Base-by-base conservation (phyloP, 2,113 vertebrate species). In the Psilopogon haemacephalus region DNA sequence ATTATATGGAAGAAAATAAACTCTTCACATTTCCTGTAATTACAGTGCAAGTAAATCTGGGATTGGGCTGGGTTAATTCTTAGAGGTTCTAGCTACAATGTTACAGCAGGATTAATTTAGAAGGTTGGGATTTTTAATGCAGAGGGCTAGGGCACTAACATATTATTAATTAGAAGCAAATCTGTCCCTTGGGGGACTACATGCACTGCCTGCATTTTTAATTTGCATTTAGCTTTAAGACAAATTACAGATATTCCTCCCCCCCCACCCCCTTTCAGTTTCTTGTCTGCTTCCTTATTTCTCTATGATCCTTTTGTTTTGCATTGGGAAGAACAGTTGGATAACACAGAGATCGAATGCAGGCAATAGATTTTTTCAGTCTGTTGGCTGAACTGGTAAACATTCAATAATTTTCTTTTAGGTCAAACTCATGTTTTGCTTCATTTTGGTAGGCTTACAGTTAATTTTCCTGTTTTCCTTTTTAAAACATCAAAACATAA, bases 101-200 rank as follows among this genome's bases (percentile, higher is more conserved):
- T 70, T 95, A 27, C 32, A 54, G 70, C 17, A 54, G 58, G 81
- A 94, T 94, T 96, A 94, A 95, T 79, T 64, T 54, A 89, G 84
- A 93, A 63, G 33, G 62, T 55, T 50, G 32, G 3, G 21, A 35
- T 78, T 67, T 40, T 59, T 67, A 75, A 79, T 87, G 58, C 63
- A 87, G 52, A 86, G 80, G 62, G n/a, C 72, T 64, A 81, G 68
- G 78, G 56, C 77, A 72, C 77, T 60, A 68, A 44, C 77, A 65
- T 87, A 48, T 84, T 91, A 93, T 92, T 94, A 95, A 94, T 97
- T 96, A 96, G 90, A 95, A 95, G 76, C 84, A 80, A 96, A 96
- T 96, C 93, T 96, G 62, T 96, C 89, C 67, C 86, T 76, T 91
- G 69, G 35, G 67, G 33, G 33, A 42, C 50, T 46, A 30, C 65